Evolutionary conservation across 2,888 invertebrate species (phyloP).

Genomic region (Xylota segnis): DNA sequence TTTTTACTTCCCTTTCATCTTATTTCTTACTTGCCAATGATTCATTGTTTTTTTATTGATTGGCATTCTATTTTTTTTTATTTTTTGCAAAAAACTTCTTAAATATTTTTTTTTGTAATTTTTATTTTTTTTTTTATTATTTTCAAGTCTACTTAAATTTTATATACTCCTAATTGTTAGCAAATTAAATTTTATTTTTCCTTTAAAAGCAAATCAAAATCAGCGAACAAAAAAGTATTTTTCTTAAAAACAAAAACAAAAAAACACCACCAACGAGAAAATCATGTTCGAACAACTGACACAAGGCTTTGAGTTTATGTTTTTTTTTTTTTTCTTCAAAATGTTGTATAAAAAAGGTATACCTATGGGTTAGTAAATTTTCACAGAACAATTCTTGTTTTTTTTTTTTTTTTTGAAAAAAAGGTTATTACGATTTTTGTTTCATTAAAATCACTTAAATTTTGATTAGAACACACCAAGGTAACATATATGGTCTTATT

Average conservation of each 20-base stretch:
- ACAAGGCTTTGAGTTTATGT: conserved; percentile 6
- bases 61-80: conserved; percentile 52
- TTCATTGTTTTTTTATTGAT: conserved; percentile 20
- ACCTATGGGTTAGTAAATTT: neutral
- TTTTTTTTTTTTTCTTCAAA: conserved; percentile 8
- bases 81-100: conserved; percentile 56
- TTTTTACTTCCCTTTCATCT: conserved; percentile 28
- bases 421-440: neutral
- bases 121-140: conserved; percentile 44
- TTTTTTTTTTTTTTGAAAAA: too few species aligned
- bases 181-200: conserved; percentile 59
- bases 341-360: conserved; percentile 17
- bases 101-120: conserved; percentile 56
- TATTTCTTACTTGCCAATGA: conserved; percentile 59
- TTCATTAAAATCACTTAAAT: conserved; percentile 17
- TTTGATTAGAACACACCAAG: conserved; percentile 15
- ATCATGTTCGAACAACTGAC: conserved; percentile 36
- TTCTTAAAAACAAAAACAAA: conserved; percentile 19
- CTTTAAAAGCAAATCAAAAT: conserved; percentile 53
- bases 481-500: conserved; percentile 3
- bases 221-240: conserved; percentile 52
- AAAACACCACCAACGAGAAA: conserved; percentile 54
- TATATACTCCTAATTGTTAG: conserved; percentile 73
- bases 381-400: conserved; percentile 29
- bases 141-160: conserved; percentile 72